phyloP scores from a whole-genome alignment of 1,140 invertebrate species.

The Pemphigus obesinymphae region DNA sequence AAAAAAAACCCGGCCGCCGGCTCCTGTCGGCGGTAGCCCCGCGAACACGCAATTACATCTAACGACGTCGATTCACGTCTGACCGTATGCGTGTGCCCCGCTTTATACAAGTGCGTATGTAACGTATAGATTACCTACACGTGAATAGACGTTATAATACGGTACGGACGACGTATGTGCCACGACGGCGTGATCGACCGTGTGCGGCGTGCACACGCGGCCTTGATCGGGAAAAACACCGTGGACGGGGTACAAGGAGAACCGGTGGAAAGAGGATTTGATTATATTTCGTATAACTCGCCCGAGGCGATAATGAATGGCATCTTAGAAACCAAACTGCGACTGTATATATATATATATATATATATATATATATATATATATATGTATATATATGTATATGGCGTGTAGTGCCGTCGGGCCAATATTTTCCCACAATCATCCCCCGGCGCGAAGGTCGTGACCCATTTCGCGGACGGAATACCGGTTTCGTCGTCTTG shows the following conservation, averaged over 20 bases:
- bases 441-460: not conserved
- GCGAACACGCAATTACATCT: not conserved
- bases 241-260: not conserved
- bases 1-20: not conserved
- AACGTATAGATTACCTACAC: too few species aligned
- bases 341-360: too few species aligned
- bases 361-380: too few species aligned
- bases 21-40: not conserved
- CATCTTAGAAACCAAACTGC: too few species aligned
- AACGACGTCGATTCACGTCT: slow-evolving; percentile 12
- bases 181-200: slow-evolving; percentile 2
- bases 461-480: not conserved
- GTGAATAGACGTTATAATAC: too few species aligned
- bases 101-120: too few species aligned
- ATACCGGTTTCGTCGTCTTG: not conserved
- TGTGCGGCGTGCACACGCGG: not conserved
- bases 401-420: not conserved
- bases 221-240: not conserved
- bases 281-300: not conserved
- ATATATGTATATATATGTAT: too few species aligned
- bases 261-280: too few species aligned
- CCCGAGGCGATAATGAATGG: too few species aligned
- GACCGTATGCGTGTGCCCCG: too few species aligned
- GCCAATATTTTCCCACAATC: not conserved
- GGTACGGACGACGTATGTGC: too few species aligned